Base-by-base conservation (phyloP, 2,113 vertebrate genomes). In the Euleptes europaea region DNA sequence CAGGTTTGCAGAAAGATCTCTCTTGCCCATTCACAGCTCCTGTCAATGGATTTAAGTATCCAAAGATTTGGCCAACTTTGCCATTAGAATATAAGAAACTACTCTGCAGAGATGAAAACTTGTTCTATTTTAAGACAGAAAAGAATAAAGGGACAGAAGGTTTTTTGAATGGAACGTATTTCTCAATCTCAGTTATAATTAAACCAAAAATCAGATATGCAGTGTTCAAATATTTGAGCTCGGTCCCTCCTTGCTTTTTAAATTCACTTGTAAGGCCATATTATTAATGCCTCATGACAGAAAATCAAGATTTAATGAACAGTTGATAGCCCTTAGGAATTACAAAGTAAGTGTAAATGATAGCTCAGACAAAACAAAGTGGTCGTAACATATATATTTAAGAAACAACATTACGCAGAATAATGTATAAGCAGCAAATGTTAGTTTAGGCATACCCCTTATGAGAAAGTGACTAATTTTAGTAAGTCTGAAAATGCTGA, bases 281-380 rank as follows among this genome's bases (percentile, higher is more conserved):
- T 97, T 96, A 95, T 96, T 96, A 97, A 98, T 97, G 96, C 94
- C 96, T 94, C 93, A 90, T 96, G 97, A 98, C 96, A 97, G 95
- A 97, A 98, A 98, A 98, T 98, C 95, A 97, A 98, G 96, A 97
- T 97, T 98, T 98, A 98, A 97, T 98, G 97, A 98, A 96, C 93
- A 97, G 95, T 91, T 90, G 94, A 95, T 95, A 96, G 95, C 89
- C 86, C 82, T 84, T 74, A 94, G 93, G 93, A 95, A 95, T 95
- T 94, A 92, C 84, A 92, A 86, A 87, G 72, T 87, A 96, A 96
- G 93, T 90, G 92, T 87, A 88, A 88, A 95, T 35, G 40, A 93
- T 92, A 92, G 90, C 89, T 94, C 91, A 94, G 69, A 82, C 77
- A 94, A 96, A 94, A 93, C 89, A 94, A 92, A 91, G 84, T 76